Evolutionary conservation across 2,888 invertebrate genomes (phyloP).

Genomic region (Aspidiotus rigidus): DNA sequence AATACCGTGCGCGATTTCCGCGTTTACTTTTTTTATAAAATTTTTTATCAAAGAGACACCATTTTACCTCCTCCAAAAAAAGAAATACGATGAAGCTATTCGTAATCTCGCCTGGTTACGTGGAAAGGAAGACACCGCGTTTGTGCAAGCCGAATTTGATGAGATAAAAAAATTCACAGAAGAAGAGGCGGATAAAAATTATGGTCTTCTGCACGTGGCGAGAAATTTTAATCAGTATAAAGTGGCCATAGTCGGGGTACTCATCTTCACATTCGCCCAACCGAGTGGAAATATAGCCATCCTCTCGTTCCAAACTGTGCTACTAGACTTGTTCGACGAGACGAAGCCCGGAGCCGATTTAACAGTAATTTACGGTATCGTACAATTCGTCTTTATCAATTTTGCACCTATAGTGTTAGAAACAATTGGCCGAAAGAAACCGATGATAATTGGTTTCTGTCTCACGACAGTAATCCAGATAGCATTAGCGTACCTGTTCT

Average conservation of each 20-base stretch:
- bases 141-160: constrained; percentile 6
- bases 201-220: too few relatives aligned
- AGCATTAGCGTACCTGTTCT: neutral
- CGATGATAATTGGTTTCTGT: constrained; percentile 8
- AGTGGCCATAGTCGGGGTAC: too few relatives aligned
- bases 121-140: neutral
- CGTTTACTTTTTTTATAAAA: neutral
- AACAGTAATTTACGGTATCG: too few relatives aligned
- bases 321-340: too few relatives aligned
- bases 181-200: constrained; percentile 4
- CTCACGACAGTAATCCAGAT: neutral
- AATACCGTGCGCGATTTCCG: neutral
- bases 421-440: constrained; percentile 35
- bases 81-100: neutral
- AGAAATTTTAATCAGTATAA: too few relatives aligned
- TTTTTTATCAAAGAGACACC: constrained; percentile 6
- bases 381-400: too few relatives aligned
- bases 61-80: constrained; percentile 1
- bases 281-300: too few relatives aligned
- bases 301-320: too few relatives aligned
- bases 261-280: too few relatives aligned
- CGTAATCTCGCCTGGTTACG: constrained; percentile 13
- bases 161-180: constrained; percentile 3
- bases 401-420: constrained; percentile 35
- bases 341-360: too few relatives aligned